phyloP scores from a whole-genome alignment of 2,888 invertebrate genomes.

The Glaucopsyche alexis region DNA sequence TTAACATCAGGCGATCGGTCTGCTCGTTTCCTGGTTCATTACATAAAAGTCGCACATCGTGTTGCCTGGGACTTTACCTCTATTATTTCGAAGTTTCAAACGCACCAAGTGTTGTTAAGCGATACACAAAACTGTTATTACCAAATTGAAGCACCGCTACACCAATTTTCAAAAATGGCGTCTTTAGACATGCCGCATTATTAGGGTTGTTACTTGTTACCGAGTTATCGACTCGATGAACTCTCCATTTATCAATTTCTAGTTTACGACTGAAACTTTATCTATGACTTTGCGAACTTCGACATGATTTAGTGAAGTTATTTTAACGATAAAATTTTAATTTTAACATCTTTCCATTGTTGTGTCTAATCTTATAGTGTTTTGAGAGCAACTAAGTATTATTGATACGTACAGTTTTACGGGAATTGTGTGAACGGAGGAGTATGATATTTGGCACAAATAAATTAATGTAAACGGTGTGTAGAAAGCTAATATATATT shows the following conservation, averaged over 20 bases:
- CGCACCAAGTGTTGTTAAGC: not conserved
- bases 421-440: too few relatives aligned
- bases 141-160: not conserved
- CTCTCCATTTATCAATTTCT: not conserved
- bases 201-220: not conserved
- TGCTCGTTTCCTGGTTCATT: too few relatives aligned
- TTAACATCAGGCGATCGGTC: too few relatives aligned
- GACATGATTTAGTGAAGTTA: not conserved
- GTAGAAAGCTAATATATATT: too few relatives aligned
- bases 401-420: too few relatives aligned
- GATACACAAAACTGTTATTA: not conserved
- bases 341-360: not conserved
- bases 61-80: too few relatives aligned
- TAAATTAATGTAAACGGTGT: too few relatives aligned
- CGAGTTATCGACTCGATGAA: not conserved
- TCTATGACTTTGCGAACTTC: not conserved
- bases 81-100: too few relatives aligned
- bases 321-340: not conserved
- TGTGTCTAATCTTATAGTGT: too few relatives aligned
- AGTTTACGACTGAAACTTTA: not conserved
- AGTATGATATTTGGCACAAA: too few relatives aligned
- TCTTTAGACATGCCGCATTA: not conserved
- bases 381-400: too few relatives aligned
- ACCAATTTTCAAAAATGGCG: slow-evolving; percentile 12
- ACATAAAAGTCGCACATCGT: too few relatives aligned